Evolutionary conservation across 64 coral and sea anemone genomes (phyloP), one percentile per base, ranked within the genome.

Genomic region (Orbicella faveolata): DNA sequence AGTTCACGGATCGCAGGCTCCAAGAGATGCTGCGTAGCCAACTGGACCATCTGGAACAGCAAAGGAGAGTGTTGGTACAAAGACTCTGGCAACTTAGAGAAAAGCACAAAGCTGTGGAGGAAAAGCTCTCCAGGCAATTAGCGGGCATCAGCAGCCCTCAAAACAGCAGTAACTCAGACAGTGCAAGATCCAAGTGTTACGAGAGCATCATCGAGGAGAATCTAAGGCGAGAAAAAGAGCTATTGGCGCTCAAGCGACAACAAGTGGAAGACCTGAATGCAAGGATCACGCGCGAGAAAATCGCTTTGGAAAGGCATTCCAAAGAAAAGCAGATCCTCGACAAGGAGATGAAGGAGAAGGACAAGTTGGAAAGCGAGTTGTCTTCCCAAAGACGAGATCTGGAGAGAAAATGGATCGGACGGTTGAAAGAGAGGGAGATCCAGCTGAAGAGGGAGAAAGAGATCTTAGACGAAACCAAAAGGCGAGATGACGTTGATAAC

Each of bases 131-230:
- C 57, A 84, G 57, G 25, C 95, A 97, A 69, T 90, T 97, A 20
- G 77, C 89, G 76, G 91, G 64, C 11, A 76, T 81, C 17, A 91
- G 76, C 41, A 63, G 53, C 21, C 52, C 79, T 14, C 81, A 75
- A 25, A 94, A 52, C 52, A 96, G 91, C 21, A 92, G 87, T 25
- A 88, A 83, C 35, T 84, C 70, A 25, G 84, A 94, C 64, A 65
- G 63, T 34, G 35, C 87, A 26, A 90, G 87, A 67, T 90, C 92
- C 4, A 97, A 77, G 86, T 94, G 65, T 88, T 97, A 91, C 25
- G 87, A 97, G 72, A 97, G 82, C 63, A 19, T 94, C 18, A 87
- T 97, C 44, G 95, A 97, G 75, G 95, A 97, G 41, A 97, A 90
- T 70, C 75, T 97, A 33, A 86, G 82, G 34, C 89, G 90, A 88